Base-by-base conservation (phyloP, 2,113 vertebrate species). In the Xyliphius kryptos region DNA sequence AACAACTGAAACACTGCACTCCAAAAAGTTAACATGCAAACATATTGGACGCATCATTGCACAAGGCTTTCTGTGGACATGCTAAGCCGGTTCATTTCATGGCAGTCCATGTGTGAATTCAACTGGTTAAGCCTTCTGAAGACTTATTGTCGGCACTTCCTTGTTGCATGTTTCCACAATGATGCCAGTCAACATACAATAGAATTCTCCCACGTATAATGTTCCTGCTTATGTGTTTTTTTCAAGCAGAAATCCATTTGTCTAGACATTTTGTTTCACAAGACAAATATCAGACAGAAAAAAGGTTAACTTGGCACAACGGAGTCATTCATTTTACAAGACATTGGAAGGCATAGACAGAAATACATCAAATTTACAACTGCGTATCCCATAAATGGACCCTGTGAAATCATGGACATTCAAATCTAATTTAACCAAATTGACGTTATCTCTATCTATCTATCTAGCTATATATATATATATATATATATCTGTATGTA, bases 261-360 rank as follows among this genome's bases (percentile, higher is more conserved):
- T 78, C 74, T 77, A 77, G 72, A 83, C 68, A 57, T 78, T 72
- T 74, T 76, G 77, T 73, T 81, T 83, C 74, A 80, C 74, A 59
- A 79, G 79, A 86, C 84, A 77, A 71, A 84, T 63, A 41, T 83
- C 77, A 82, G 71, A 78, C 63, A 74, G 52, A n/a, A 56, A 56
- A 19, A 78, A 73, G 69, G 26, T 77, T 77, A 61, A 79, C 78
- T 82, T 85, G 82, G 81, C 83, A 85, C 81, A 63, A 84, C 75
- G 84, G 82, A 79, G n/a, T 83, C 74, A 81, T 81, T 82, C 69
- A 79, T 82, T 78, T 73, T 71, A 80, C 80, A 85, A 81, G 80
- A 86, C 81, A 82, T 71, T 79, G n/a, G n/a, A 83, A 85, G 80
- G 80, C 82, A 82, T 77, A 79, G 82, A 85, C 75, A 81, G 81